Base-by-base conservation (phyloP, 2,888 invertebrate genomes). In the Heteropelma amictum region DNA sequence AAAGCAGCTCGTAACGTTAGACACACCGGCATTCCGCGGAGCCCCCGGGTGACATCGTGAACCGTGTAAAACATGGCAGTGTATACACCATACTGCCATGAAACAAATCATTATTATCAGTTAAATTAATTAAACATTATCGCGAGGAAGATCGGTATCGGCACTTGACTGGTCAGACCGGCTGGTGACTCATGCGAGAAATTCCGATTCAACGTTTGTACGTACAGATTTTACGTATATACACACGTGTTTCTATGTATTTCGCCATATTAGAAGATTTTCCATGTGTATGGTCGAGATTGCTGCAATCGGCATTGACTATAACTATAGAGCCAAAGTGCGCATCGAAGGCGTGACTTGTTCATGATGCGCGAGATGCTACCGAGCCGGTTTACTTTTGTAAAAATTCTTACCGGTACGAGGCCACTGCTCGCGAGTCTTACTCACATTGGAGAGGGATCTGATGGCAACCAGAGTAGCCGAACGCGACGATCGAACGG, bases 51-150 rank as follows among this genome's bases (percentile, higher is more conserved):
- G 68, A 68, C 61, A 54, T 54, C 49, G 54, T 56, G 53, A 8
- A 33, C 49, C 21, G 42, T 63, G 72, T 49, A 56, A 73, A 68
- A 68, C 47, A 61, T 54, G 49, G 10, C 40, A 33, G 12, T 19
- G 45, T 40, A 51, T 64, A 14, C 30, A 45, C 53, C 21, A 8
- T 14, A 49, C 14, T 45, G 21, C 51, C 33, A 58, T 51, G 21
- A 45, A 69, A 54, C 73, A 45, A 73, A 69, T 74, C 69, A 74
- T 74, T 74, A 74, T 74, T 69, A 74, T 74, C 73, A 64, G 64
- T 60, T 74, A 64, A 74, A 74, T 74, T 74, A 74, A 74, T 74
- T 69, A 69, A 74, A 69, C 69, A 64, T 69, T 74, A 74, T 74
- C 73, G 58, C 33, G 6, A 35, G 35, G 58, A 53, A 74, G 69